These are phyloP conservation scores for Monomorium pharaonis DNA, from an alignment of 1,140 invertebrate genomes.

Conservation along the genomic window DNA sequence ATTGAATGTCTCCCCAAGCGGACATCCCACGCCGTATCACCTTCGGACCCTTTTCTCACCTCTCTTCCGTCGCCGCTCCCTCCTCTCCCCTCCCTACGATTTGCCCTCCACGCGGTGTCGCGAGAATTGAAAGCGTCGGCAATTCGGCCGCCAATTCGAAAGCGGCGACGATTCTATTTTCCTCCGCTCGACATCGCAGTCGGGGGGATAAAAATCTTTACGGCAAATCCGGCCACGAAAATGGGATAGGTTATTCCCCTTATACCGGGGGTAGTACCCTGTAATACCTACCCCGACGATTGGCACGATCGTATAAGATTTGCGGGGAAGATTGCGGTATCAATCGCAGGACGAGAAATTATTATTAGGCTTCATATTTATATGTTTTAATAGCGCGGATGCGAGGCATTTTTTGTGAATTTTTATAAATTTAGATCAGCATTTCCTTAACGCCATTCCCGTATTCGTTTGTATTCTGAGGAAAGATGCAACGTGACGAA, in stretches of 20 bases:
- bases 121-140: constrained; percentile 72
- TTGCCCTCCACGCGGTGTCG: constrained; percentile 13
- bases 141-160: constrained; percentile 54
- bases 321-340: constrained; percentile 10
- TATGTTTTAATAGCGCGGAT: neutral
- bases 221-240: constrained; percentile 64
- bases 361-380: neutral
- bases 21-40: constrained; percentile 59
- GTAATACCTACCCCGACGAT: constrained; percentile 20
- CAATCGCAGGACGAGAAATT: neutral
- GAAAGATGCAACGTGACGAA: neutral
- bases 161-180: constrained; percentile 73
- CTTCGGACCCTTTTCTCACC: constrained; percentile 56
- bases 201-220: constrained; percentile 71
- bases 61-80: neutral
- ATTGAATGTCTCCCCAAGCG: constrained; percentile 75
- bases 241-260: constrained; percentile 56
- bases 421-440: neutral
- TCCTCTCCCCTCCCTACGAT: neutral
- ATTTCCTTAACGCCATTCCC: neutral
- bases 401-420: neutral
- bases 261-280: neutral
- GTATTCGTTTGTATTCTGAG: neutral
- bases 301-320: constrained; percentile 21
- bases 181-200: constrained; percentile 21